Conservation (phyloP, 2,113 vertebrate genomes). For the Pterocles orientalis region DNA sequence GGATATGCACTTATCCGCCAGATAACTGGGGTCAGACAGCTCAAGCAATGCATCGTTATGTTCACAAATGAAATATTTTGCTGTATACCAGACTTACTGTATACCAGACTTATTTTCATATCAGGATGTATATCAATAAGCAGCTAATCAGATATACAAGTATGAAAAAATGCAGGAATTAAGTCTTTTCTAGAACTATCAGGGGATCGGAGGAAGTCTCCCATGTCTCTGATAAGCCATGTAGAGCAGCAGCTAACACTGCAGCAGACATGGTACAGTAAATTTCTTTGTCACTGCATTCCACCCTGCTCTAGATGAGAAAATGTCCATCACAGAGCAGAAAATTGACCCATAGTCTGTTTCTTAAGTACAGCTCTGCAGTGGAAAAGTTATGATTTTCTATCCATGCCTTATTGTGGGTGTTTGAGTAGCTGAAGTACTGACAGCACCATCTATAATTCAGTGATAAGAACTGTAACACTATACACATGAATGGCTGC, state of each 20-base stretch:
- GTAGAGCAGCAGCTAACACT: background rate
- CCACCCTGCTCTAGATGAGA: background rate
- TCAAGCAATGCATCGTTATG: background rate
- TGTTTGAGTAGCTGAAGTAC: background rate
- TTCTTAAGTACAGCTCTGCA: background rate
- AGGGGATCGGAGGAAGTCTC: accelerated
- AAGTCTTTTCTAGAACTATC: background rate
- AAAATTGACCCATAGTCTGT: background rate
- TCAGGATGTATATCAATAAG: background rate
- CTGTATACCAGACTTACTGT: background rate
- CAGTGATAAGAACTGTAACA: background rate
- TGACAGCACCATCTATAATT: background rate
- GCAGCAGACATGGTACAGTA: background rate
- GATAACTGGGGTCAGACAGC: background rate
- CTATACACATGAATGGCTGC: background rate
- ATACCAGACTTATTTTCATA: background rate
- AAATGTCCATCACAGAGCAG: background rate
- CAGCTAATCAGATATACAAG: background rate
- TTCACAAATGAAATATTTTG: background rate
- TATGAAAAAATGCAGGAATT: background rate
- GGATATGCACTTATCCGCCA: background rate
- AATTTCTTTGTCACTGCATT: background rate
- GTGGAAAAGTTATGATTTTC: background rate
- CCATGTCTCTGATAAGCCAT: background rate
- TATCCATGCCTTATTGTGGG: background rate